Base-by-base conservation (phyloP, 2,797 vertebrate species). In the Rhabdophis nuchalis region DNA sequence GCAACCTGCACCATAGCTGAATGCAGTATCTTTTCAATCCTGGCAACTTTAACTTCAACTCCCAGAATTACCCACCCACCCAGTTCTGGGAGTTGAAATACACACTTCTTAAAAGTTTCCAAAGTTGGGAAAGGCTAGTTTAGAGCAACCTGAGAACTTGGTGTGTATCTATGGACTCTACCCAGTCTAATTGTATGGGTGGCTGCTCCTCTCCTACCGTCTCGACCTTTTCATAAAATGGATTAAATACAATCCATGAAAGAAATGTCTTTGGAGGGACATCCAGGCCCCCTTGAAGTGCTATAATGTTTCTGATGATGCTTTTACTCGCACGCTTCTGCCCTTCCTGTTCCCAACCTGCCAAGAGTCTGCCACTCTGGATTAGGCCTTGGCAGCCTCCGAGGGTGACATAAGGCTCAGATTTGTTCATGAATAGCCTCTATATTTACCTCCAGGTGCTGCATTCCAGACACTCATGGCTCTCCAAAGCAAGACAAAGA, bases 361-460 rank as follows among this genome's bases (percentile, higher is more conserved):
- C 94, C 95, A 93, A 29, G 58, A 94, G 93, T 46, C 89, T n/a
- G 0, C 23, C 64, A 64, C 93, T 93, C 93, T 94, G 94, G n/a
- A 0, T 5, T 92, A 91, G 89, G 0, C 7, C 85, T 94, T 94
- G 95, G 93, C 94, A 90, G 60, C 10, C 87, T 23, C 8, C 7
- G 12, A 53, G 87, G 85, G 93, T 95, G 94, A 96, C 91, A 90
- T 93, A 54, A 54, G 93, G 46, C 53, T 0, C 0, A 4, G 0
- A 87, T 94, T 53, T 88, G 86, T 5, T 0, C 86, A 93, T 0
- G 56, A 95, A 93, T 88, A 85, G 13, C 0, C 23, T 82, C 36
- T 23, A 0, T 1, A 9, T 90, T 72, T 72, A 18, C 10, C 52
- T 87, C 0, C 0, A 94, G 93, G 93, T 85, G 82, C 52, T 0